Conservation (phyloP, 2,797 vertebrate species). For the Podargus strigoides region DNA sequence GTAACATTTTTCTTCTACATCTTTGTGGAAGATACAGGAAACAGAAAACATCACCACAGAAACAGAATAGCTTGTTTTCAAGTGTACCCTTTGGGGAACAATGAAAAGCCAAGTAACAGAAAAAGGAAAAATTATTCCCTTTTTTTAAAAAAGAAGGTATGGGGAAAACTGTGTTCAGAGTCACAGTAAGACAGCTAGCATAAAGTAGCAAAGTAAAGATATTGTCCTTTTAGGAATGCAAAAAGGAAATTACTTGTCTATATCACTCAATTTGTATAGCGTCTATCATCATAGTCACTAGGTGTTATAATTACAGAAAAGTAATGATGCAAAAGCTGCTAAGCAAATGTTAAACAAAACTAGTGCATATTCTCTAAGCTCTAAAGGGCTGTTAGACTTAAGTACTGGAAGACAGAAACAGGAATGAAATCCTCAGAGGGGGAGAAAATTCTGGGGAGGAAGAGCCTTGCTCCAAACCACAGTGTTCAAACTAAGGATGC, state of each 20-base stretch:
- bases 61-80: not conserved
- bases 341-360: conserved; percentile 8
- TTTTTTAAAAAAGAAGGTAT: not conserved
- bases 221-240: not conserved
- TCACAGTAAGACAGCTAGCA: not conserved
- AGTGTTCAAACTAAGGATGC: not conserved
- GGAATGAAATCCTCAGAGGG: not conserved
- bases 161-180: not conserved
- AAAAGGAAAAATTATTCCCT: not conserved
- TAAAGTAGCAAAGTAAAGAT: not conserved
- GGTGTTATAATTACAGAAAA: conserved; percentile 21
- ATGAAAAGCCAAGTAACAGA: not conserved
- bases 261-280: not conserved
- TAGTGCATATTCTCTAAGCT: not conserved
- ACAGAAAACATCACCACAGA: not conserved
- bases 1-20: not conserved
- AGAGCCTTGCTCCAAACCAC: not conserved
- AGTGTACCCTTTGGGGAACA: not conserved
- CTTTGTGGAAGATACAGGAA: not conserved
- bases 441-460: not conserved
- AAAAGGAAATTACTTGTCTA: not conserved
- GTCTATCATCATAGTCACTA: not conserved
- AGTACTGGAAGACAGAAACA: not conserved
- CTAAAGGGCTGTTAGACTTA: not conserved
- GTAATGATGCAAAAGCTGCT: conserved; percentile 13